A percentile compares a stretch with the other conserved stretches of the same genome.
Conservation (phyloP, 2,797 vertebrate species). For the Coluber constrictor region DNA sequence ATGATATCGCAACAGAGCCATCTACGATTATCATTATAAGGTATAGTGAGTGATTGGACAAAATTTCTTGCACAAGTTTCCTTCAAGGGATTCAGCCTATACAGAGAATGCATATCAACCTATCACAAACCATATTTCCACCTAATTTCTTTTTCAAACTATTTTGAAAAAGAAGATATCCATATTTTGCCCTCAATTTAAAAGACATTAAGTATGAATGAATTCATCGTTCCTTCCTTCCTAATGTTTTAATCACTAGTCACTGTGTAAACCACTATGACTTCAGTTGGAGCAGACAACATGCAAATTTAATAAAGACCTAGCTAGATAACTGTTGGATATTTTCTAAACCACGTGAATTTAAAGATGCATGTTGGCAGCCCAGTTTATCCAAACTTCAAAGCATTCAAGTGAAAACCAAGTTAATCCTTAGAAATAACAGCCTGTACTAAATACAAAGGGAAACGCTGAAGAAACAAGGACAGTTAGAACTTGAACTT, state of each 20-base stretch:
- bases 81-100: not conserved
- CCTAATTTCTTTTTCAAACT: not conserved
- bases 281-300: not conserved
- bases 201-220: not conserved
- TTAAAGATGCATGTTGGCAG: not conserved
- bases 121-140: not conserved
- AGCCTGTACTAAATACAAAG: not conserved
- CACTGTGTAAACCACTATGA: not conserved
- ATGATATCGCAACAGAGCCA: not conserved
- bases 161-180: not conserved
- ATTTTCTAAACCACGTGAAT: not conserved
- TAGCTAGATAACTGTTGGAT: not conserved
- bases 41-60: not conserved
- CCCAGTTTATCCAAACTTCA: not conserved
- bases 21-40: not conserved
- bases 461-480: slow-evolving; percentile 32
- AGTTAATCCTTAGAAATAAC: not conserved
- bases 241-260: not conserved
- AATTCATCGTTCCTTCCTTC: not conserved
- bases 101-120: not conserved
- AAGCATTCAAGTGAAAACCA: not conserved
- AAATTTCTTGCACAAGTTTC: not conserved
- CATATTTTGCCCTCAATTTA: not conserved
- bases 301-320: not conserved
- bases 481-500: slow-evolving; percentile 44